Conservation (phyloP, 2,888 invertebrate genomes). For the Tetragnatha montana region DNA sequence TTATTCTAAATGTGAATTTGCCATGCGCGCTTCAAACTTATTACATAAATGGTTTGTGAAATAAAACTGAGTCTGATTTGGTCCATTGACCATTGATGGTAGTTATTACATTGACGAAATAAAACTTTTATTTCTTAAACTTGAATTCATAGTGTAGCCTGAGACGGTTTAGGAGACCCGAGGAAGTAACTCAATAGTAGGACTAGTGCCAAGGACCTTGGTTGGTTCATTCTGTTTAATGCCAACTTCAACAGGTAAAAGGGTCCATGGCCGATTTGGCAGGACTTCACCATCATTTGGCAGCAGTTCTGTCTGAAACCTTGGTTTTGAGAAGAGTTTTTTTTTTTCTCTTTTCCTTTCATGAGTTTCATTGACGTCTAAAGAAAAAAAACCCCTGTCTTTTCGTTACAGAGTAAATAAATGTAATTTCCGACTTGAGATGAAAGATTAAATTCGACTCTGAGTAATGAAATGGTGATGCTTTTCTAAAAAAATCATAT, state of each 20-base stretch:
- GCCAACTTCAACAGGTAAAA: slow-evolving; percentile 63
- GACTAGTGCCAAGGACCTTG: slow-evolving; percentile 37
- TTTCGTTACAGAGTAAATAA: neutral
- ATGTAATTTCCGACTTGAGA: neutral
- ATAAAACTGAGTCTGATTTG: too few relatives aligned
- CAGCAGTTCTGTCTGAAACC: slow-evolving; percentile 25
- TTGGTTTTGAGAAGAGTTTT: slow-evolving; percentile 39
- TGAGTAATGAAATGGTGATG: too few relatives aligned
- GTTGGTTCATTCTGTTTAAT: slow-evolving; percentile 1
- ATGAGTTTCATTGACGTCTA: slow-evolving; percentile 37
- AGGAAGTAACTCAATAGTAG: slow-evolving; percentile 20
- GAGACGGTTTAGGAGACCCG: slow-evolving; percentile 12
- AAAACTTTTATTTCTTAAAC: too few relatives aligned
- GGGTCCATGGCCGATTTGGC: slow-evolving; percentile 71
- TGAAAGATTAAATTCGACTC: too few relatives aligned
- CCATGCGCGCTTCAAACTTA: too few relatives aligned
- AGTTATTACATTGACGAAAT: too few relatives aligned
- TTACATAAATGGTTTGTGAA: too few relatives aligned
- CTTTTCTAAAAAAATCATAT: too few relatives aligned
- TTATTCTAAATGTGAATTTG: too few relatives aligned
- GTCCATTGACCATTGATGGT: too few relatives aligned
- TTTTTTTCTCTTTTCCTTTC: slow-evolving; percentile 10
- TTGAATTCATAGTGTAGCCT: neutral
- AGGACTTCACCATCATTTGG: slow-evolving; percentile 30
- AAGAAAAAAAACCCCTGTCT: neutral